Base-by-base conservation (phyloP, 2,888 invertebrate species). In the Lasius platythorax region DNA sequence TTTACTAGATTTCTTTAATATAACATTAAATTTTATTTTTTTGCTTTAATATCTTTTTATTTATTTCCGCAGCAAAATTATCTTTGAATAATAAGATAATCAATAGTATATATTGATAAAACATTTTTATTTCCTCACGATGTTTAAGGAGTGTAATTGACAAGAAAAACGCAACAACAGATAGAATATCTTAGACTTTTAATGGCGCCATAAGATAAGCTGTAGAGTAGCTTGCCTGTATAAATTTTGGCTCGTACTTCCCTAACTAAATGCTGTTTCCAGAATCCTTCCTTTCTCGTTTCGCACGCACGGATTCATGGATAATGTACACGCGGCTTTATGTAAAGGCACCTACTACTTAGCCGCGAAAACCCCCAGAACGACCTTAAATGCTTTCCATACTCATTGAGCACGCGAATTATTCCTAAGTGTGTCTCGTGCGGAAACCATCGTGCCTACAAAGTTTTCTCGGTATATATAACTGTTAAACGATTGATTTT, bases 231-330 rank as follows among this genome's bases (percentile, higher is more conserved):
- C 83, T 85, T 76, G 82, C 66, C 67, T 74, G 86, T 68, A 82
- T 87, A 88, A 90, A 90, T 87, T 87, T 89, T 86, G 72, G 86
- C 89, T 88, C 89, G 90, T 89, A 90, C 86, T 87, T 89, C 66
- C 63, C 81, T 28, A 70, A 70, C 56, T 85, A 89, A 87, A 84
- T 84, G 83, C 73, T 82, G 76, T 83, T 85, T 83, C 79, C 84
- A 75, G 30, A 72, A 82, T 87, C 64, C 68, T 75, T 82, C 63
- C 73, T 73, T 79, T 53, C 84, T 56, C 81, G 76, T 86, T 90
- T 87, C 86, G 84, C 85, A 87, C 82, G 87, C 76, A 67, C 79
- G 83, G 70, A 79, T 82, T 82, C 56, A 81, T 78, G 76, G 82
- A 83, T 85, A 87, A 63, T 40, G 83, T 75, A 88, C 23, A 70